Evolutionary conservation across 1,140 invertebrate genomes (phyloP).

Genomic region (Lycorma delicatula): DNA sequence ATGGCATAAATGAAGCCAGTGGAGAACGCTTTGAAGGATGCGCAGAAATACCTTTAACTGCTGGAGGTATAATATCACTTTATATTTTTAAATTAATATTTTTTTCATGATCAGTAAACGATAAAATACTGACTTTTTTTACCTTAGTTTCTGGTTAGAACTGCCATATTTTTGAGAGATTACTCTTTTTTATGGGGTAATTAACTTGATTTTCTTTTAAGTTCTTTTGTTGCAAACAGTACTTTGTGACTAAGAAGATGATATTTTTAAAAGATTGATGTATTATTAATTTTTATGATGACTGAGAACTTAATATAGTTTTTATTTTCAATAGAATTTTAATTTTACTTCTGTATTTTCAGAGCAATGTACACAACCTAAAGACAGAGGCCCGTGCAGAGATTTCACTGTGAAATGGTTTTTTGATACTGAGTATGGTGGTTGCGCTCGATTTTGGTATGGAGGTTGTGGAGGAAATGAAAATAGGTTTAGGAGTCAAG

Average conservation of each 20-base stretch:
- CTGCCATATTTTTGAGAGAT: too few relatives aligned
- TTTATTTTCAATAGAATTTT: too few relatives aligned
- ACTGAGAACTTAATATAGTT: too few relatives aligned
- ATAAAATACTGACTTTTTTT: too few relatives aligned
- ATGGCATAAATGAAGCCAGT: slow-evolving; percentile 66
- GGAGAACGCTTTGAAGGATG: slow-evolving; percentile 81
- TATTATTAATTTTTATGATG: neutral
- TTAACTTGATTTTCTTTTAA: too few relatives aligned
- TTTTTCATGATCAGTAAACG: too few relatives aligned
- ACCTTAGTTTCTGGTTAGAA: too few relatives aligned
- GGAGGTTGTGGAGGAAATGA: slow-evolving; percentile 88
- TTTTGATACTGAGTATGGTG: slow-evolving; percentile 80
- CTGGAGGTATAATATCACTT: slow-evolving; percentile 44
- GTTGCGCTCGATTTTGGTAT: slow-evolving; percentile 90
- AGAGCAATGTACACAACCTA: slow-evolving; percentile 62
- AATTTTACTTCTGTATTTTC: slow-evolving; percentile 24
- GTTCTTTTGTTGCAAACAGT: too few relatives aligned
- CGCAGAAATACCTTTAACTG: slow-evolving; percentile 51
- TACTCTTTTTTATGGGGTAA: too few relatives aligned
- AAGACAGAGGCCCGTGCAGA: slow-evolving; percentile 67
- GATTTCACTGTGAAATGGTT: slow-evolving; percentile 85
- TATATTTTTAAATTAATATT: too few relatives aligned
- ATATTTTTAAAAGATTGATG: too few relatives aligned
- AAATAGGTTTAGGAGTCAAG: slow-evolving; percentile 74
- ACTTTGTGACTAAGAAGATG: too few relatives aligned